Conservation (phyloP, 2,113 vertebrate genomes). For the Phocoena phocoena region DNA sequence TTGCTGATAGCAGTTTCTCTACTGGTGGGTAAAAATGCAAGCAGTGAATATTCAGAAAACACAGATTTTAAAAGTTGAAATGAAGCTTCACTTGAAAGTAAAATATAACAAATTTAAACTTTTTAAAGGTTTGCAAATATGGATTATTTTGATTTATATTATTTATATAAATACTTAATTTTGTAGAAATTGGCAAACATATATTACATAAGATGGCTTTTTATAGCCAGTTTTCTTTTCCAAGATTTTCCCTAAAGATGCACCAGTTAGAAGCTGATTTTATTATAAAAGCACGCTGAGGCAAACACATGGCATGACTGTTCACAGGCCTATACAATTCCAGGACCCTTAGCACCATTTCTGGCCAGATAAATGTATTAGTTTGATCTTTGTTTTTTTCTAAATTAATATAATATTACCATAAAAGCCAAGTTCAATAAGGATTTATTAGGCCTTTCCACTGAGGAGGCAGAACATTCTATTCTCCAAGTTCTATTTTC, state of each 20-base stretch:
- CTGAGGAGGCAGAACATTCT: not conserved
- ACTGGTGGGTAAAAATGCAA: not conserved
- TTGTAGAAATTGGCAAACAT: not conserved
- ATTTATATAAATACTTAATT: not conserved
- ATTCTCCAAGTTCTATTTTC: not conserved
- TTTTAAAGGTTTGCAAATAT: not conserved
- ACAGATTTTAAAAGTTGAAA: not conserved
- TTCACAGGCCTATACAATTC: not conserved
- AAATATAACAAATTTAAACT: not conserved
- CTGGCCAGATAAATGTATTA: not conserved
- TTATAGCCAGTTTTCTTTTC: not conserved
- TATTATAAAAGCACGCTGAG: not conserved
- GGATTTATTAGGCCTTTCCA: not conserved
- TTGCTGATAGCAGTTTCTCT: not conserved
- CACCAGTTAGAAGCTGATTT: not conserved
- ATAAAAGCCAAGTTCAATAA: not conserved
- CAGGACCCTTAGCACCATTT: not conserved
- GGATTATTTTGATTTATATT: not conserved
- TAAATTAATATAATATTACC: not conserved
- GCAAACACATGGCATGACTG: not conserved
- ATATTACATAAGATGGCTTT: not conserved
- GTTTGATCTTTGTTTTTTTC: not conserved
- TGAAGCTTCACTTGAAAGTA: not conserved
- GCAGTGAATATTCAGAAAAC: not conserved
- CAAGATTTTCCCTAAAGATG: not conserved